Percentiles rank a stretch among this genome's conserved stretches.
phyloP scores from a whole-genome alignment of 2,113 vertebrate species.

The Chaetura pelagica region DNA sequence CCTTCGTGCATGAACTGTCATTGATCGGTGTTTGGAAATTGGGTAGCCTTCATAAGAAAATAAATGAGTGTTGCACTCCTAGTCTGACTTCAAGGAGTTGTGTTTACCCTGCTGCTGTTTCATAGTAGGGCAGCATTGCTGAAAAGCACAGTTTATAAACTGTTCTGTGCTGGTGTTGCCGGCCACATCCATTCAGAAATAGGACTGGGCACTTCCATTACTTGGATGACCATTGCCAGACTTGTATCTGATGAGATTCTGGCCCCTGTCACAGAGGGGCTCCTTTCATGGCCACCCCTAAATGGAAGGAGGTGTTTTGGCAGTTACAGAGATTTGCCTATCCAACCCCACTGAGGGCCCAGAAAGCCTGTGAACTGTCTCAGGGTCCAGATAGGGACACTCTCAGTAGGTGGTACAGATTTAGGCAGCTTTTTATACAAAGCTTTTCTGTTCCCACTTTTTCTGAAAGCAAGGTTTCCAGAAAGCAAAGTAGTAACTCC shows the following conservation, averaged over 20 bases:
- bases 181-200: background rate
- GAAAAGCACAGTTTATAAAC: background rate
- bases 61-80: background rate
- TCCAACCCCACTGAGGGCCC: background rate
- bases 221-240: background rate
- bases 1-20: background rate
- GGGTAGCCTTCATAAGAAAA: background rate
- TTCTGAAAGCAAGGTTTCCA: background rate
- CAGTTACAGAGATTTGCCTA: accelerated
- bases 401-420: background rate
- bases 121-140: background rate
- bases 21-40: background rate
- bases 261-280: background rate
- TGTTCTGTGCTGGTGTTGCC: accelerated
- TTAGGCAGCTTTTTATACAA: background rate
- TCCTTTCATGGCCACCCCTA: background rate
- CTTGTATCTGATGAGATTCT: background rate
- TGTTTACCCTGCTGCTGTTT: background rate
- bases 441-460: background rate
- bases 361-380: background rate
- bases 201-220: background rate
- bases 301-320: background rate
- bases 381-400: background rate
- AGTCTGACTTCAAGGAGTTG: background rate
- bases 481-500: background rate